Conservation (phyloP, 2,797 vertebrate genomes). For the Amphiprion clarkii region DNA sequence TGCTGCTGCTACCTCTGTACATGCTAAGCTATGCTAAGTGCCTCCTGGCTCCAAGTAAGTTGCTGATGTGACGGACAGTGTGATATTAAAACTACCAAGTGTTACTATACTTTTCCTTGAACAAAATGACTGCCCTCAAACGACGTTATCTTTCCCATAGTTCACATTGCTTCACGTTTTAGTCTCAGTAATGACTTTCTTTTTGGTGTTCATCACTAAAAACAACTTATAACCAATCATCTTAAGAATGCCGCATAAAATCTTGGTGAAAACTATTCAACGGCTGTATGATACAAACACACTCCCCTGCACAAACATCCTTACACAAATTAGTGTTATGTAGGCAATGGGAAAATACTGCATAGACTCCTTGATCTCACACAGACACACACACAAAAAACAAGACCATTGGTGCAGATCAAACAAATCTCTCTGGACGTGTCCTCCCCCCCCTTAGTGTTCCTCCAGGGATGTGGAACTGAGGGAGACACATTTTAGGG, state of each 20-base stretch:
- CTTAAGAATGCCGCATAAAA: conserved; percentile 1
- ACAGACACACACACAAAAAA: conserved; percentile 22
- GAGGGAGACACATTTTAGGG: conserved; percentile 52
- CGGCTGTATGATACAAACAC: conserved; percentile 25
- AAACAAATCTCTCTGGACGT: conserved; percentile 76
- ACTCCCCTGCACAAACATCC: conserved; percentile 37
- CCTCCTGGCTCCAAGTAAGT: neutral
- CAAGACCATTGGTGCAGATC: conserved; percentile 56
- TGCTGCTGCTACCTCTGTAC: neutral
- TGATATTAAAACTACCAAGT: too few relatives aligned
- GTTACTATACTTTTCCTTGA: neutral
- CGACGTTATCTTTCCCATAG: neutral
- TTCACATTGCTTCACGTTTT: neutral
- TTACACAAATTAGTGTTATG: conserved; percentile 25
- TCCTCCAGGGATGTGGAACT: conserved; percentile 40
- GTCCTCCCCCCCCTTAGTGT: conserved; percentile 43
- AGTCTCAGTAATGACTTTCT: neutral
- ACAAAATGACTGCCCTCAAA: neutral
- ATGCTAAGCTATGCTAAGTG: neutral
- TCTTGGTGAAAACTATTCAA: conserved; percentile 9
- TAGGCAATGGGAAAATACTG: conserved; percentile 26
- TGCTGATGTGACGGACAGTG: too few relatives aligned
- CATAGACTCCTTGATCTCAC: conserved; percentile 39
- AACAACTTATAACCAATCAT: neutral
- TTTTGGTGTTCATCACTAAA: neutral